These are phyloP conservation scores for Pristionchus pacificus DNA, from an alignment of 1,140 invertebrate genomes.

Conservation along the genomic window DNA sequence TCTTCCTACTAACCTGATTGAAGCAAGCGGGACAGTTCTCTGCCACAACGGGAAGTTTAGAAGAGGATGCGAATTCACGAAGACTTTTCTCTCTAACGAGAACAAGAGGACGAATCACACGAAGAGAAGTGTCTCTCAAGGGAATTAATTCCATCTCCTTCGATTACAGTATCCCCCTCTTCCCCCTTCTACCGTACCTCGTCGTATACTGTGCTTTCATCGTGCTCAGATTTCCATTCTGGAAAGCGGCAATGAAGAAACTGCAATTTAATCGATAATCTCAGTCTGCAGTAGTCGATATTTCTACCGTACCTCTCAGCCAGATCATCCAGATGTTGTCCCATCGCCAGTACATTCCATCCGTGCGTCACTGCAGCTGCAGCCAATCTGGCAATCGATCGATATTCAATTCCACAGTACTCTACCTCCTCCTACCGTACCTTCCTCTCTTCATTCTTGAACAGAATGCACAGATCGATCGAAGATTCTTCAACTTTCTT, in stretches of 20 bases:
- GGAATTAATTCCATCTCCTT: neutral
- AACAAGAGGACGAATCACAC: constrained; percentile 80
- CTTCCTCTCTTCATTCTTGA: constrained; percentile 70
- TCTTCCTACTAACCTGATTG: constrained; percentile 58
- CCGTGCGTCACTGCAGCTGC: constrained; percentile 70
- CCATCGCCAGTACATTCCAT: constrained; percentile 79
- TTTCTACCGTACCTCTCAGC: constrained; percentile 65
- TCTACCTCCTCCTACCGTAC: too few relatives aligned
- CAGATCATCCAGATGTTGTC: constrained; percentile 80
- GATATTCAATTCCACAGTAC: neutral
- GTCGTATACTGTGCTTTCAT: constrained; percentile 77
- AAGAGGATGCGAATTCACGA: constrained; percentile 68
- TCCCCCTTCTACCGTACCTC: constrained; percentile 57
- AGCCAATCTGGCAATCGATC: constrained; percentile 69
- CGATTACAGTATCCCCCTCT: neutral
- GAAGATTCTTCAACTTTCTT: constrained; percentile 58
- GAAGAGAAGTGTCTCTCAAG: constrained; percentile 69
- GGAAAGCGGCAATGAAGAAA: constrained; percentile 77
- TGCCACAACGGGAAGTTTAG: constrained; percentile 61
- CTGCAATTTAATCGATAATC: constrained; percentile 49
- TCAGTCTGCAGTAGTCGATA: neutral
- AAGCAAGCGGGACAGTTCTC: constrained; percentile 63
- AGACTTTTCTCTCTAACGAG: constrained; percentile 76
- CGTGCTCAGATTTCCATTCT: constrained; percentile 72
- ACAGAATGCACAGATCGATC: constrained; percentile 70